phyloP scores from a whole-genome alignment of 2,888 invertebrate genomes.

The Cephus rjabovi region DNA sequence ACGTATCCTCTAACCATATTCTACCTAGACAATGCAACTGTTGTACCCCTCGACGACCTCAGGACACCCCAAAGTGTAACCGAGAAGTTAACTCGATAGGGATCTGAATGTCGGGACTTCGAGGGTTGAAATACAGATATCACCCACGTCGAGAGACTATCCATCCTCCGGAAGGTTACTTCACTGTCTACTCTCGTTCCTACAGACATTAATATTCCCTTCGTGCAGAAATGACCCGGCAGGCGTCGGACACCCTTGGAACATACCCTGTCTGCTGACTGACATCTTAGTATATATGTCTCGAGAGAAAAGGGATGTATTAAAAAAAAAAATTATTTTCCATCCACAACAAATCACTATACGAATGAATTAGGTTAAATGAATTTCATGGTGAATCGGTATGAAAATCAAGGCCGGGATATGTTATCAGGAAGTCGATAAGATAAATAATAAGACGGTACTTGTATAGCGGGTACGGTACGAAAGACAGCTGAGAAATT shows the following conservation, averaged over 20 bases:
- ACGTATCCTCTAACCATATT: background rate
- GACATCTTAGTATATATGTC: background rate
- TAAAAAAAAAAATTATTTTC: background rate
- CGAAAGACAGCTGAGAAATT: constrained; percentile 22
- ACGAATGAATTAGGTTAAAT: background rate
- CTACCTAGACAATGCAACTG: constrained; percentile 1
- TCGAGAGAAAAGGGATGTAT: background rate
- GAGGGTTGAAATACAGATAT: constrained; percentile 54
- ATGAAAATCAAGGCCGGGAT: background rate
- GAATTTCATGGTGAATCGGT: background rate
- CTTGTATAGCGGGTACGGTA: background rate
- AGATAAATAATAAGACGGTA: background rate
- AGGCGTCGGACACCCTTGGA: background rate
- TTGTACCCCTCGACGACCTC: background rate
- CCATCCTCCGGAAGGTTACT: constrained; percentile 30
- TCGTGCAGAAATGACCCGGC: constrained; percentile 42
- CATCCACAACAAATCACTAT: background rate
- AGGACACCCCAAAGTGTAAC: constrained; percentile 36
- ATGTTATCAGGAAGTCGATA: background rate
- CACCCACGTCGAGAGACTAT: constrained; percentile 54
- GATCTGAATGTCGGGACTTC: constrained; percentile 44
- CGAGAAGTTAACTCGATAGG: constrained; percentile 53
- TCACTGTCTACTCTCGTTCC: constrained; percentile 26
- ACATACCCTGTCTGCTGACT: background rate
- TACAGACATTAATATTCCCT: constrained; percentile 52